Evolutionary conservation across 1,140 invertebrate genomes (phyloP), one percentile per base, ranked within the genome.

Genomic region (Vollenhovia emeryi): DNA sequence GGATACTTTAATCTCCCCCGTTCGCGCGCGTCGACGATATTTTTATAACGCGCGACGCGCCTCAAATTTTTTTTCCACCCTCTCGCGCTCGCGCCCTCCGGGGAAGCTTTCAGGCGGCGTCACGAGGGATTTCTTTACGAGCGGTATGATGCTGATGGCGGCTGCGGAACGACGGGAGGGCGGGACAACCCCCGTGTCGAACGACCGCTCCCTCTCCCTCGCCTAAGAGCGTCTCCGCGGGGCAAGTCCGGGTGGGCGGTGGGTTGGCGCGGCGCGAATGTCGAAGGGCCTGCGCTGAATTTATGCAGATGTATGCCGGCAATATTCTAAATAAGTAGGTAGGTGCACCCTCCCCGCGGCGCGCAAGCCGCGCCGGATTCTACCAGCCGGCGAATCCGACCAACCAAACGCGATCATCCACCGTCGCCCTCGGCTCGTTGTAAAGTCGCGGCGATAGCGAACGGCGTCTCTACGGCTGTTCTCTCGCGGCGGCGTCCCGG

Each of bases 321-420:
- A 94, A 95, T 95, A 95, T 95, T 95, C 94, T 95, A 95, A 95
- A 95, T 95, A 95, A 95, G 94, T 94, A 94, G 92, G 91, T 89
- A 86, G 90, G 74, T 92, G 88, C 85, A 62, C 64, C 75, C 86
- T 36, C 73, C 40, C 30, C 50, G 43, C 68, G 30, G 33, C 27
- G n/a, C 64, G 68, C 36, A 62, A 59, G 36, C n/a, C 36, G 24
- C 27, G 18, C 40, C 69, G 71, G 48, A 71, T 30, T 30, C 33
- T 50, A n/a, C 50, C 48, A 36, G 45, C 36, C 18, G n/a, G 75
- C 24, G 50, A 80, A 80, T 71, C 50, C 78, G 64, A 71, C 76
- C 76, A 52, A 64, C 40, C 75, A 48, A 45, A 80, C 62, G 76
- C 45, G 62, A 80, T 78, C 40, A 80, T 52, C 30, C 64, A 15